Percentiles rank a stretch among this genome's conserved stretches.
These are phyloP conservation scores for Subacronicta megacephala DNA, from an alignment of 2,888 invertebrate species.

Conservation along the genomic window DNA sequence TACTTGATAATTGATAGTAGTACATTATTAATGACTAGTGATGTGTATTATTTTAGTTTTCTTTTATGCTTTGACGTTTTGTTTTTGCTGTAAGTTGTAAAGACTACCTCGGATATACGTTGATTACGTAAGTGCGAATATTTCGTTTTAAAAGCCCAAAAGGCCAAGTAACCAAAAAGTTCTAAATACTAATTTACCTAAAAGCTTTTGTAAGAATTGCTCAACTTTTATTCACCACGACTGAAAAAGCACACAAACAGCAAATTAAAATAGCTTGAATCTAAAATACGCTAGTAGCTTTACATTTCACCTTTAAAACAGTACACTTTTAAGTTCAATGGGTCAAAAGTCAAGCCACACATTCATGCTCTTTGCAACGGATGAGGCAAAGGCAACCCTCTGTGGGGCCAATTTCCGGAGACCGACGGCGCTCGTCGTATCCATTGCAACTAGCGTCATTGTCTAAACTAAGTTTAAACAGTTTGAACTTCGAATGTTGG, in stretches of 20 bases:
- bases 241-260: slow-evolving; percentile 31
- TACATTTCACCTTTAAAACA: slow-evolving; percentile 30
- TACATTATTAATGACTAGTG: slow-evolving; percentile 35
- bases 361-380: slow-evolving; percentile 41
- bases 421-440: slow-evolving; percentile 46
- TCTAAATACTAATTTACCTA: too few species aligned
- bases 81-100: not conserved
- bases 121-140: too few species aligned
- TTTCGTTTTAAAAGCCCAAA: too few species aligned
- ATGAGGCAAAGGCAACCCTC: slow-evolving; percentile 40
- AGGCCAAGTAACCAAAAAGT: too few species aligned
- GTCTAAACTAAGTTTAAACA: slow-evolving; percentile 40
- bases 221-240: not conserved
- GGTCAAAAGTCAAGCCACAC: slow-evolving; percentile 48
- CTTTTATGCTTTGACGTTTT: slow-evolving; percentile 5
- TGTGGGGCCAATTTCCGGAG: slow-evolving; percentile 57
- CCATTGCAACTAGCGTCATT: slow-evolving; percentile 51
- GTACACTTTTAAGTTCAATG: slow-evolving; percentile 35
- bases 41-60: slow-evolving; percentile 31
- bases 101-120: not conserved
- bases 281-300: slow-evolving; percentile 29
- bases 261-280: slow-evolving; percentile 16
- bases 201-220: not conserved
- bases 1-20: slow-evolving; percentile 60
- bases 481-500: slow-evolving; percentile 46